Conservation (phyloP, 2,888 invertebrate species). For the Eupithecia exiguata region DNA sequence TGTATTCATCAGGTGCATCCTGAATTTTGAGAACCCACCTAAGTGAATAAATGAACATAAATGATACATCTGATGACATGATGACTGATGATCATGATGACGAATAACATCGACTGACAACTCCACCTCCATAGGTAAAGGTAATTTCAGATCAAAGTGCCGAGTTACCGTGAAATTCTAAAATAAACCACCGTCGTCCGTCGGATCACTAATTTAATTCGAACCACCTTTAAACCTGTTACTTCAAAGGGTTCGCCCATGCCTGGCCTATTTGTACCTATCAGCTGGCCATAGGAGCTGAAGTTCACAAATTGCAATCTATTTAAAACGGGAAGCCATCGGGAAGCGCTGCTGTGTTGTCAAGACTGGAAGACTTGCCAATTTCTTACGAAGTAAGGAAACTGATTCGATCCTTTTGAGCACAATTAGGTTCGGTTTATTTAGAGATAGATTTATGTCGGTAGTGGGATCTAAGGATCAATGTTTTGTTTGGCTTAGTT, state of each 20-base stretch:
- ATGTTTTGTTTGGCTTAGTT: no score
- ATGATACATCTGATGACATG: no score
- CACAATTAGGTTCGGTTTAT: background rate
- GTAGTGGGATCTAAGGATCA: no score
- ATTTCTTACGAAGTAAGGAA: background rate
- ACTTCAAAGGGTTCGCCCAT: slow-evolving; percentile 8
- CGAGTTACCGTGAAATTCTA: slow-evolving; percentile 10
- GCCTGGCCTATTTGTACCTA: slow-evolving; percentile 12
- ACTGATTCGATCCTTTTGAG: background rate
- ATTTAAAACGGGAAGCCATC: background rate
- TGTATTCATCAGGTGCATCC: no score
- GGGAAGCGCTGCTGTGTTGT: background rate
- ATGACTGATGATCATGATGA: no score
- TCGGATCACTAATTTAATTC: slow-evolving; percentile 3
- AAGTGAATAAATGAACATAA: background rate
- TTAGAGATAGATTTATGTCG: background rate
- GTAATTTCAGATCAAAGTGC: slow-evolving; percentile 8
- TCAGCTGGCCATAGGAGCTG: slow-evolving; percentile 3
- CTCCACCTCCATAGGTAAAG: background rate
- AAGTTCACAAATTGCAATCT: slow-evolving; percentile 16
- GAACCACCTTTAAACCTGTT: background rate
- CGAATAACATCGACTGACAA: background rate
- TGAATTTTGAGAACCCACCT: background rate
- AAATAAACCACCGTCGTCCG: slow-evolving; percentile 8
- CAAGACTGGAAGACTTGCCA: background rate